These are phyloP conservation scores for Creontiades dilutus DNA, from an alignment of 2,888 invertebrate genomes.

Conservation along the genomic window DNA sequence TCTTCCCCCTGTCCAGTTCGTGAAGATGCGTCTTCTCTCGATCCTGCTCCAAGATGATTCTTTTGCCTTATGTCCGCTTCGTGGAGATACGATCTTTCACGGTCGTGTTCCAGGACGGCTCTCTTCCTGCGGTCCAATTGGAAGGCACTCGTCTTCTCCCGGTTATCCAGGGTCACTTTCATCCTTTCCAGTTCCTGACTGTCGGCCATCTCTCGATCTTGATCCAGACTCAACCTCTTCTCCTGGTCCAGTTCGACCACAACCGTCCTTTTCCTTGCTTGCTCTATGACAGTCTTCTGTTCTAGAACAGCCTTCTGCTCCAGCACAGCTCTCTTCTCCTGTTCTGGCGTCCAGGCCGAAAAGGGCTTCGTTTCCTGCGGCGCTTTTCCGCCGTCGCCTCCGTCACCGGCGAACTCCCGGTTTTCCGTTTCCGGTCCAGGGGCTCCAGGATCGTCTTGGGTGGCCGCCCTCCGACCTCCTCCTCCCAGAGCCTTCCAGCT, in stretches of 20 bases:
- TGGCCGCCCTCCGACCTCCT: constrained; percentile 71
- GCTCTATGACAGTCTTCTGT: constrained; percentile 9
- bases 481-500: constrained; percentile 72
- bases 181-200: no score
- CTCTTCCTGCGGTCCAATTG: not conserved
- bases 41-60: not conserved
- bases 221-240: no score
- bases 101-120: not conserved
- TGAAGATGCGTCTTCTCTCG: not conserved
- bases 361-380: constrained; percentile 65
- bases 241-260: no score
- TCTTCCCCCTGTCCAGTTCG: not conserved
- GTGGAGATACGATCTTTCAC: constrained; percentile 46
- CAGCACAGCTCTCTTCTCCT: constrained; percentile 62
- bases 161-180: no score
- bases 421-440: constrained; percentile 60
- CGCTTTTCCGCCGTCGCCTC: constrained; percentile 61
- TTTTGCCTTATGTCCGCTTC: not conserved
- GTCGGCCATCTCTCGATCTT: no score
- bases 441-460: constrained; percentile 54
- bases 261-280: no score
- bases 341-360: constrained; percentile 71
- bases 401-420: not conserved
- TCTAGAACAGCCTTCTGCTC: not conserved
- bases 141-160: no score